A percentile compares a stretch with the other conserved stretches of the same genome.
phyloP scores from a whole-genome alignment of 1,140 invertebrate genomes.

The Heterodera carotae region DNA sequence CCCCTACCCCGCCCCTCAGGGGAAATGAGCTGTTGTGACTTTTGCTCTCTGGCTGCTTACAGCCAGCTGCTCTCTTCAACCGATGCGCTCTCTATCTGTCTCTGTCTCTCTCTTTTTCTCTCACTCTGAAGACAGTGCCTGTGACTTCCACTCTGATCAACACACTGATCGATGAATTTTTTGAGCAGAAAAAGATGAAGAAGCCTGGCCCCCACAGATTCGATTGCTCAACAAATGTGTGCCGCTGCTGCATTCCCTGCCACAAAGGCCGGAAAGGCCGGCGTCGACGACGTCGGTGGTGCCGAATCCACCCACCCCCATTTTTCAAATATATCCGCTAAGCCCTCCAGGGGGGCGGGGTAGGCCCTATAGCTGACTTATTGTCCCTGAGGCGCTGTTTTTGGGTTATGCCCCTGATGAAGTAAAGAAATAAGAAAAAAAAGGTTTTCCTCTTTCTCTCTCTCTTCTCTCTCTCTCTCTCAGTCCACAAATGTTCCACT shows the following conservation, averaged over 20 bases:
- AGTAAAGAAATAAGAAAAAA: not conserved
- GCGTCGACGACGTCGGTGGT: no score
- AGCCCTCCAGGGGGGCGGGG: no score
- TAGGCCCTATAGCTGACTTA: not conserved
- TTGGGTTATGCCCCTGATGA: not conserved
- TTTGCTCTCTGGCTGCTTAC: not conserved
- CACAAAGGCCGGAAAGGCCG: no score
- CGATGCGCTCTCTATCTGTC: not conserved
- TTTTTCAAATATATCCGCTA: no score
- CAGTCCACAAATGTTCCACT: not conserved
- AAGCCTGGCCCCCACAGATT: not conserved
- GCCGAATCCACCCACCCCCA: not conserved
- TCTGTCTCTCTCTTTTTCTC: no score
- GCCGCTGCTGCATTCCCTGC: no score
- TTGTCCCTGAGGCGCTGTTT: not conserved
- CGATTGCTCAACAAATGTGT: constrained; percentile 1
- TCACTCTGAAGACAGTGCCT: no score
- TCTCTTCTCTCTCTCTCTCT: no score
- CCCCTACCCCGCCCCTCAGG: no score
- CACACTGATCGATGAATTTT: not conserved
- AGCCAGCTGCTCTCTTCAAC: not conserved
- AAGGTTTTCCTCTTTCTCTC: no score
- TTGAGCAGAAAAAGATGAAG: no score
- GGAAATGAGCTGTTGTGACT: not conserved
- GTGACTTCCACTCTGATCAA: not conserved